phyloP scores from a whole-genome alignment of 2,113 vertebrate genomes.

The Euleptes europaea region DNA sequence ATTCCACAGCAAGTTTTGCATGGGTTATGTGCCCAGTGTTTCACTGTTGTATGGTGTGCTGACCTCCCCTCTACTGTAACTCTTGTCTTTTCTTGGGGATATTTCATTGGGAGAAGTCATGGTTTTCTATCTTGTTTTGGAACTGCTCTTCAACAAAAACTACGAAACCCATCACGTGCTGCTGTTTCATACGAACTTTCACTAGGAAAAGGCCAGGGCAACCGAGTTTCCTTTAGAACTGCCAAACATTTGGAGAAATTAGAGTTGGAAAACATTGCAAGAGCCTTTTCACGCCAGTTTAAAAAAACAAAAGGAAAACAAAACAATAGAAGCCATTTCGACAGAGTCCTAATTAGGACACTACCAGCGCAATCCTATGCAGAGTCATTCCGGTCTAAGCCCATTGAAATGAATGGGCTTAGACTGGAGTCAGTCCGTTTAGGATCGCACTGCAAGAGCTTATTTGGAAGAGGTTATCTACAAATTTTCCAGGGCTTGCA shows the following conservation, averaged over 20 bases:
- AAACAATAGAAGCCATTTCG: not conserved
- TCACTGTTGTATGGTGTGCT: too few relatives aligned
- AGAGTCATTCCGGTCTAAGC: too few relatives aligned
- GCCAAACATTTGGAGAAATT: not conserved
- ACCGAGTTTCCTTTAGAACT: not conserved
- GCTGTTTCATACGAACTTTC: not conserved
- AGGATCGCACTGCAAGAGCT: too few relatives aligned
- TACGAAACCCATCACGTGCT: not conserved
- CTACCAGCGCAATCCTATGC: too few relatives aligned
- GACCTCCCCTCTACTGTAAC: too few relatives aligned
- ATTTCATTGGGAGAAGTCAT: not conserved
- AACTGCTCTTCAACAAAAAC: not conserved
- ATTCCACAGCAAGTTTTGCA: too few relatives aligned
- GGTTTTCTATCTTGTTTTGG: not conserved
- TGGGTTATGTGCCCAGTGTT: too few relatives aligned
- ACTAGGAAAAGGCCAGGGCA: not conserved
- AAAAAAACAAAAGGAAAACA: not conserved
- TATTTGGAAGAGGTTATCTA: not conserved
- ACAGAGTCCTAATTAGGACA: slow-evolving; percentile 3
- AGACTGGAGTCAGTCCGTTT: too few relatives aligned
- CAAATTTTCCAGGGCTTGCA: not conserved
- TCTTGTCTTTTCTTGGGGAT: not conserved
- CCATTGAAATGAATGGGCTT: too few relatives aligned
- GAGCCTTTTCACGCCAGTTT: not conserved
- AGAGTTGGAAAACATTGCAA: not conserved